Evolutionary conservation across 2,113 vertebrate genomes (phyloP).

Genomic region (Microtus oregoni): DNA sequence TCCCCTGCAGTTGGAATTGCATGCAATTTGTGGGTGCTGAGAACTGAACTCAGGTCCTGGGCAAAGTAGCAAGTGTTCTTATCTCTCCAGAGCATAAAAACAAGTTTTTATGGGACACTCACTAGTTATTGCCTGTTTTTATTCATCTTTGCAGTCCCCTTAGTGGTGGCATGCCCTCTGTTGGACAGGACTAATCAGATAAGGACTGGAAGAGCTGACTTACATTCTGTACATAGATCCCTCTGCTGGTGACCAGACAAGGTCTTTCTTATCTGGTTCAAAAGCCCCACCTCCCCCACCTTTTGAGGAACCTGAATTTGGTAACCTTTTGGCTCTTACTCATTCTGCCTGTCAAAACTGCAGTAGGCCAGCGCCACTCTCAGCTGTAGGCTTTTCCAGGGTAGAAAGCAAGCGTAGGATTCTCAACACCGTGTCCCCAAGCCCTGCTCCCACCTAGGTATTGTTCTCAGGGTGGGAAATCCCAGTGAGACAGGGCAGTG

Average conservation of each 20-base stretch:
- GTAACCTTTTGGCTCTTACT: not conserved
- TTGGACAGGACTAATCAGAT: not conserved
- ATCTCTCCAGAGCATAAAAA: not conserved
- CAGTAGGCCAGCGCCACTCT: rapidly evolving
- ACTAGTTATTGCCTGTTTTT: not conserved
- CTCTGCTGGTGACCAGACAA: not conserved
- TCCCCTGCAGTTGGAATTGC: not conserved
- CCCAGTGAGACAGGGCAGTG: not conserved
- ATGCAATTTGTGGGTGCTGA: not conserved
- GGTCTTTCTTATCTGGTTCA: not conserved
- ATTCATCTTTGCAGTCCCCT: not conserved
- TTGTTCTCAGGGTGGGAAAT: not conserved
- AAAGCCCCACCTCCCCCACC: not conserved
- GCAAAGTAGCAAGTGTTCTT: not conserved
- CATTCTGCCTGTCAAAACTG: not conserved
- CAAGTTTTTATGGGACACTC: too few species aligned
- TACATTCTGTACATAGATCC: not conserved
- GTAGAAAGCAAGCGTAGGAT: not conserved
- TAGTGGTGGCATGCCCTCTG: not conserved
- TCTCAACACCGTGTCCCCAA: not conserved
- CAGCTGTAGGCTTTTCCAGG: not conserved
- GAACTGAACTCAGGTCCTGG: not conserved
- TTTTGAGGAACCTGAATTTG: not conserved
- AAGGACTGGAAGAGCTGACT: not conserved
- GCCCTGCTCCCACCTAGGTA: not conserved